phyloP scores from a whole-genome alignment of 2,113 vertebrate species.

The Varanus komodoensis region DNA sequence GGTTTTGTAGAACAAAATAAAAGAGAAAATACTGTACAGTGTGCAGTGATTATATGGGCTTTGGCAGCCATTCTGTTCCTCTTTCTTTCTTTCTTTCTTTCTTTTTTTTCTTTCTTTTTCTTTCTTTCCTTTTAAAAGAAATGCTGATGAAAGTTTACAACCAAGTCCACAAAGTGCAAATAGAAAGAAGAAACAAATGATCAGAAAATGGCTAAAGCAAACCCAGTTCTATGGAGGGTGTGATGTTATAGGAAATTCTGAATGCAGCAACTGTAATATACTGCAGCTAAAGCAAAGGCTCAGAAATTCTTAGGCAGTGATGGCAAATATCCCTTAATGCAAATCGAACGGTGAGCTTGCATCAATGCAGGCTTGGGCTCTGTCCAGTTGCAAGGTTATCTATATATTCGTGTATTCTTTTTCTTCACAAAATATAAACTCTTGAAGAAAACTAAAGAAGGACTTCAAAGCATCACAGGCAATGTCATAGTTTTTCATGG shows the following conservation, averaged over 20 bases:
- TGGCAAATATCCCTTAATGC: slow-evolving; percentile 25
- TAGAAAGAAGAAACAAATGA: not conserved
- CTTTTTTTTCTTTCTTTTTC: slow-evolving; percentile 15
- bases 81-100: not conserved
- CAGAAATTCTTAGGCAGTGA: slow-evolving; percentile 8
- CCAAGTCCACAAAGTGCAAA: slow-evolving; percentile 36
- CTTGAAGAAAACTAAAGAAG: not conserved
- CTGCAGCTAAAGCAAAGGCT: slow-evolving; percentile 1
- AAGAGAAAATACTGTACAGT: slow-evolving; percentile 57
- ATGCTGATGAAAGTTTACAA: slow-evolving; percentile 56
- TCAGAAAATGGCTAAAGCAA: not conserved
- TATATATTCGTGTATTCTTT: not conserved
- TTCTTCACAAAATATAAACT: slow-evolving; percentile 1
- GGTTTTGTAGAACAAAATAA: slow-evolving; percentile 58
- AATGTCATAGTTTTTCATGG: slow-evolving; percentile 1
- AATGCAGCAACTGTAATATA: slow-evolving; percentile 24
- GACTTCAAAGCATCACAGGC: slow-evolving; percentile 3
- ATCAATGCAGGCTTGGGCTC: not conserved
- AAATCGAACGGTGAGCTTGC: not conserved
- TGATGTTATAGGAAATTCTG: slow-evolving; percentile 44
- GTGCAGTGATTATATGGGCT: slow-evolving; percentile 45
- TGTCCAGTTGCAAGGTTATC: slow-evolving; percentile 35
- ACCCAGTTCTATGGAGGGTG: slow-evolving; percentile 44
- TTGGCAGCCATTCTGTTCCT: slow-evolving; percentile 46
- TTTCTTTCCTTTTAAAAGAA: slow-evolving; percentile 56